These are phyloP conservation scores for cattle (Bos taurus) DNA, from an alignment of 2,113 vertebrate genomes.

Conservation along the genomic window ARS-UCD2.0 NC_037329.1:38769501-38770000, in stretches of 20 bases:
- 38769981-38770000: background rate
- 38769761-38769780: background rate
- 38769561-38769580: background rate
- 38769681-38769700: background rate
- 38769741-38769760: background rate
- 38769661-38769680: background rate
- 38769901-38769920: background rate
- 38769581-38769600: background rate
- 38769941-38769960: background rate
- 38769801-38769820: background rate
- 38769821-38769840: background rate
- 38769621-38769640: background rate
- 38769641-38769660: background rate
- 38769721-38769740: background rate
- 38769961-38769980: background rate
- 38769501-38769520: background rate
- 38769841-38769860: background rate
- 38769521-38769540: background rate
- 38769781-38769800: background rate
- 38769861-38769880: background rate
- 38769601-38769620: background rate
- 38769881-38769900: background rate
- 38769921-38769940: background rate
- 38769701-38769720: background rate
- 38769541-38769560: background rate